Base-by-base conservation (phyloP, 1,140 invertebrate species). In the Lordiphosa collinella region DNA sequence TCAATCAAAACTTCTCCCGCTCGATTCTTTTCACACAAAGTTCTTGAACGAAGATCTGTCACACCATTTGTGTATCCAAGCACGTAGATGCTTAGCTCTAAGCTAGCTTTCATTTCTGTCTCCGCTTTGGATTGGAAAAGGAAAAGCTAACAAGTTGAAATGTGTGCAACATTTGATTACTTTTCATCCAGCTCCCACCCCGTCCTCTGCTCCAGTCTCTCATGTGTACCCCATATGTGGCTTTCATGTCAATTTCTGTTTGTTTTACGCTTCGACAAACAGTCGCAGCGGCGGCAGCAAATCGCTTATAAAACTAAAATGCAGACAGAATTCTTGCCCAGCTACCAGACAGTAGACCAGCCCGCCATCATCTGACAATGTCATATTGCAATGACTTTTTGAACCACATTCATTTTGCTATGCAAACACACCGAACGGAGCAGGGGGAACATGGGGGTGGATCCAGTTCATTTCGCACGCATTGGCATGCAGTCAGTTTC, bases 251-350 rank as follows among this genome's bases (percentile, higher is more conserved):
- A 79, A 68, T 79, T 79, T 64, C 44, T 72, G 68, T 79, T 79
- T 78, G 69, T 64, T 67, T 73, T 78, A 73, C 68, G 63, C 74
- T 79, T 73, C 54, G 51, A 29, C 54, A 79, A 73, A 73, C 74
- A 79, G 68, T 60, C 44, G 64, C 63, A 57, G 60, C 22, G 48
- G 16, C 9, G 12, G n/a, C 5, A n/a, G 25, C 41, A 74, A 78
- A 78, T 79, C 74, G 74, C 63, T 68, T 73, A 79, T 67, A 78
- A 78, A 78, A 78, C 74, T 73, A 63, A 78, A 78, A 68, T 68
- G 57, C 51, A 73, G 57, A 44, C 57, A 53, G 46, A 48, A 36
- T 35, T 49, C 44, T 49, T 43, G 40, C 51, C 47, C 14, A 40
- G 40, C 49, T 1, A 11, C 0, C 10, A 36, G 12, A 36, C 10